Conservation (phyloP, 2,113 vertebrate species). For the Hippocampus zosterae region DNA sequence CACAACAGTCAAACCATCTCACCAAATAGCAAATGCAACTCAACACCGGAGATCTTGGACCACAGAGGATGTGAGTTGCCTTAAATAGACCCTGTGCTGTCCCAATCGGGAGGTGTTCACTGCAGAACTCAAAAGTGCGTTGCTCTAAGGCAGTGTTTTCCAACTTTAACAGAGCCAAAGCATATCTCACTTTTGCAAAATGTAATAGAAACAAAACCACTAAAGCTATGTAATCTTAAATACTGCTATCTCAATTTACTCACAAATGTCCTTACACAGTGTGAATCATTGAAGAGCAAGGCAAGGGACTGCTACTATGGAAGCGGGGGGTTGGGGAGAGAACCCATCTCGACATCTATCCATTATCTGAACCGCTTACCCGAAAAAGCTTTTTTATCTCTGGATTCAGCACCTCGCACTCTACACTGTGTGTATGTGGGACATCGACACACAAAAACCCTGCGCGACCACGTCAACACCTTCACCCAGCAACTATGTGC, state of each 20-base stretch:
- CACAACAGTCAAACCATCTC: conserved; percentile 18
- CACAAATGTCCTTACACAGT: too few species aligned
- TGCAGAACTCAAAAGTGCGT: neutral
- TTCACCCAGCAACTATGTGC: too few species aligned
- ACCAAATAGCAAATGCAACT: conserved; percentile 54
- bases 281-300: too few species aligned
- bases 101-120: conserved; percentile 20
- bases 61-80: conserved; percentile 33
- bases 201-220: neutral
- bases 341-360: too few species aligned
- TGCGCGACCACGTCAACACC: too few species aligned
- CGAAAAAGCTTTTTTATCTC: too few species aligned
- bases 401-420: neutral
- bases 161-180: neutral
- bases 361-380: too few species aligned
- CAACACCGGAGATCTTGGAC: conserved; percentile 35
- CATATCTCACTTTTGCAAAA: neutral
- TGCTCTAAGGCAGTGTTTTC: neutral
- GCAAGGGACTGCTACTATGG: too few species aligned
- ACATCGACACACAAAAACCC: neutral
- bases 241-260: too few species aligned
- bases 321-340: too few species aligned
- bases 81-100: conserved; percentile 63
- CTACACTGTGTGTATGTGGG: neutral
- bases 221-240: too few species aligned